phyloP scores from a whole-genome alignment of 2,113 vertebrate genomes.

The Malurus elegans region DNA sequence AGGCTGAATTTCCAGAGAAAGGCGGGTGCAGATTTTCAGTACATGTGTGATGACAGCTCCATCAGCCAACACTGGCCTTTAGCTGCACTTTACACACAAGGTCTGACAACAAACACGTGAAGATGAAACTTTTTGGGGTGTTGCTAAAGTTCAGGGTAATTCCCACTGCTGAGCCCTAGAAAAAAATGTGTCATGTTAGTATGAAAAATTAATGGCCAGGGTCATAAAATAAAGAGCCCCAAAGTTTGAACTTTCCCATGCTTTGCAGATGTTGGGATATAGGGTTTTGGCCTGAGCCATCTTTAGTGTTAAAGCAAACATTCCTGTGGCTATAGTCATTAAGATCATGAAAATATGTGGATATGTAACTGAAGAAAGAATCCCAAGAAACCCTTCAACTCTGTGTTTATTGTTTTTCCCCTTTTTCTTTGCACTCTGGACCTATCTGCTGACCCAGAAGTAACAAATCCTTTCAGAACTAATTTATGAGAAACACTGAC shows the following conservation, averaged over 20 bases:
- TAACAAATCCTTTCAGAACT: conserved; percentile 63
- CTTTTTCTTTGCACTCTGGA: conserved; percentile 68
- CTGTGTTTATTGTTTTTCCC: conserved; percentile 66
- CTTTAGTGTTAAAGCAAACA: conserved; percentile 67
- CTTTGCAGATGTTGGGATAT: conserved; percentile 57
- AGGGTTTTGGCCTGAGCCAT: conserved; percentile 53
- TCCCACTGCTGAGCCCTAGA: not conserved
- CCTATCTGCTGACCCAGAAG: conserved; percentile 71
- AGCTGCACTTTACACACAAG: not conserved
- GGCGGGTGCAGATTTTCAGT: not conserved
- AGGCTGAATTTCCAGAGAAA: not conserved
- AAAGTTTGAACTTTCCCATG: conserved; percentile 58
- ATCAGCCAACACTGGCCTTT: not conserved
- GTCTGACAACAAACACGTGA: not conserved
- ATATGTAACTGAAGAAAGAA: conserved; percentile 55
- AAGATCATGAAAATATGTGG: conserved; percentile 58
- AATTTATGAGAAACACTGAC: conserved; percentile 56
- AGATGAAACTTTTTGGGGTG: conserved; percentile 4
- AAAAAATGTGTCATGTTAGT: conserved; percentile 38
- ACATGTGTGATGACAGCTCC: not conserved
- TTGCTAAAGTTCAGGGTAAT: conserved; percentile 6
- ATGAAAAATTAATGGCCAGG: conserved; percentile 45
- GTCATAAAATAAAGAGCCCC: conserved; percentile 34
- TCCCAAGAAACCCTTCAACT: conserved; percentile 48
- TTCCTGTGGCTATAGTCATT: conserved; percentile 67